Percentiles rank a stretch among this genome's conserved stretches.
Evolutionary conservation across 1,140 invertebrate species (phyloP).

Genomic region (Andrena cerasifolii): DNA sequence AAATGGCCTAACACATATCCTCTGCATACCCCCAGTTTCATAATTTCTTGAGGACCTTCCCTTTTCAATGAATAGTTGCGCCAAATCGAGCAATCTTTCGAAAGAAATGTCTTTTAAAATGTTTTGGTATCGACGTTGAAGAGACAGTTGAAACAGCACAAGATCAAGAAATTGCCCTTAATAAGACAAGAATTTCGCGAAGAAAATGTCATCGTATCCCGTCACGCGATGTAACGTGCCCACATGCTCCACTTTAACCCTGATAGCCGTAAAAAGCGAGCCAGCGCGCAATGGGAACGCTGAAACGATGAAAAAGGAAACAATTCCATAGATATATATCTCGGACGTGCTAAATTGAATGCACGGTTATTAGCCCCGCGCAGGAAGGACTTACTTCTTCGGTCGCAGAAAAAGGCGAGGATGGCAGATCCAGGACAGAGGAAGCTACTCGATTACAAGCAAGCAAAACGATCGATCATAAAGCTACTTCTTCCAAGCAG

Average conservation of each 20-base stretch:
- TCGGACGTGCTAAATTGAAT: neutral
- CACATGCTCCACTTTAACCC: conserved; percentile 15
- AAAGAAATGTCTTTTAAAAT: too few species aligned
- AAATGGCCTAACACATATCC: too few species aligned
- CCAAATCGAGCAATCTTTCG: too few species aligned
- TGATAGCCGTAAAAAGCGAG: neutral
- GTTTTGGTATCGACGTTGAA: too few species aligned
- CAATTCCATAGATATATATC: neutral
- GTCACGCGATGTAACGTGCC: conserved; percentile 59
- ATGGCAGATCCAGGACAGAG: neutral
- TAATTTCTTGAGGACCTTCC: too few species aligned
- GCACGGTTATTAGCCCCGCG: neutral
- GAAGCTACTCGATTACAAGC: neutral
- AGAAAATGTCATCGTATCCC: conserved; percentile 37
- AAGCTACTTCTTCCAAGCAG: neutral
- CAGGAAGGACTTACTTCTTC: neutral
- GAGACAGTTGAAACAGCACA: too few species aligned
- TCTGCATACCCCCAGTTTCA: too few species aligned
- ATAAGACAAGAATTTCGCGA: conserved; percentile 6
- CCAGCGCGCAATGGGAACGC: neutral
- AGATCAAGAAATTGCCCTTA: too few species aligned
- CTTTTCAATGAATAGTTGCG: too few species aligned
- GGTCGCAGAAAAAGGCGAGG: neutral
- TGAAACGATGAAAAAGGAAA: neutral
- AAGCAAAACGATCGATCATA: neutral